Base-by-base conservation (phyloP, 2,797 vertebrate species). In the Toxotes lorentzi region DNA sequence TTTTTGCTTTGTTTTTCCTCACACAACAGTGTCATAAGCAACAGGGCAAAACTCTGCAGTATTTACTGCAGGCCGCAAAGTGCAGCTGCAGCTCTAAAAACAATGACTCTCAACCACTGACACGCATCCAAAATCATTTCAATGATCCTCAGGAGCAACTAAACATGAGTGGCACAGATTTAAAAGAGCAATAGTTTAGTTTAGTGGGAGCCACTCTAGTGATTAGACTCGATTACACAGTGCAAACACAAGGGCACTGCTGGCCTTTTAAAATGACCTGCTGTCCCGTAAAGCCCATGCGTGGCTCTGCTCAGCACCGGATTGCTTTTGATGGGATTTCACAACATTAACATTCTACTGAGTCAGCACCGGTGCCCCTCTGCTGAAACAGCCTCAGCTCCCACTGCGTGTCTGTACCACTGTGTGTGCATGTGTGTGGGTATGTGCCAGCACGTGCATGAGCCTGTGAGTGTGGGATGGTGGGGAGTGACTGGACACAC, bases 321-420 rank as follows among this genome's bases (percentile, higher is more conserved):
- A 86, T 83, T 57, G 86, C 86, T 82, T 81, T 90, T 91, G 90
- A 92, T 89, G 90, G 79, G 86, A 90, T 92, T 92, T 90, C 78
- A 84, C 86, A 87, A 92, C 89, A 88, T 91, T 85, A 89, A 74
- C 86, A 83, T 89, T 91, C 80, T 79, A 59, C 89, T 27, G 89
- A 92, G 84, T 93, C 92, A 91, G 90, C 91, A 83, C 78, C 70
- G 67, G 73, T 4, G 56, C 51, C 62, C 47, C 69, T 77, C 76
- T 62, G 71, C 73, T 82, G 59, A 78, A 68, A 71, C 79, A 64
- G 76, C 68, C 70, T 32, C 17, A 0, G 51, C 64, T 72, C 57
- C 11, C 11, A 40, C 47, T n/a, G 8, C 34, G 38, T 61, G 30
- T 65, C 27, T 70, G 54, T 41, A 60, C 41, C 32, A 47, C 21